phyloP scores from a whole-genome alignment of 2,888 invertebrate species.

The Gastrophysa polygoni region DNA sequence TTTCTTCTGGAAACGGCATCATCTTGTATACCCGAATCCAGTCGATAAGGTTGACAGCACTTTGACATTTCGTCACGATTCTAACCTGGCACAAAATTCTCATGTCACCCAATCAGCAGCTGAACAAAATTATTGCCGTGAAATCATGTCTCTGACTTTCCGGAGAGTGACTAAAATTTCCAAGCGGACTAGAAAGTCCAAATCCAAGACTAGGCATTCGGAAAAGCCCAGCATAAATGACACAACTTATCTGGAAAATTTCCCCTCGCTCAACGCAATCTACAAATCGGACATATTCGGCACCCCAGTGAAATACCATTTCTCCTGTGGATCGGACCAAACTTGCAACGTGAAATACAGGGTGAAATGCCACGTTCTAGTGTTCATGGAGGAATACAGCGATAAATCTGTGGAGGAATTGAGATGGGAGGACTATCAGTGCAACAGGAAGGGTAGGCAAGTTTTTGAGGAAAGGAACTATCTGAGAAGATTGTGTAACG shows the following conservation, averaged over 20 bases:
- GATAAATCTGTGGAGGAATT: conserved; percentile 36
- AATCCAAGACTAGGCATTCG: conserved; percentile 15
- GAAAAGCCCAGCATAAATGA: conserved; percentile 4
- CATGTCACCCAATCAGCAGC: neutral
- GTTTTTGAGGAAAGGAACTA: conserved; percentile 30
- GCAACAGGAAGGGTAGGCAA: conserved; percentile 23
- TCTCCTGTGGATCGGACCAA: conserved; percentile 24
- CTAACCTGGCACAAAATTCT: neutral
- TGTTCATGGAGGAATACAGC: conserved; percentile 32
- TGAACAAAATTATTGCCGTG: conserved; percentile 11
- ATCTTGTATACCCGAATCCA: no score
- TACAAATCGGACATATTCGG: conserved; percentile 30
- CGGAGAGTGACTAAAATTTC: conserved; percentile 31
- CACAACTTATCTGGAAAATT: conserved; percentile 18
- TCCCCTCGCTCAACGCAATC: conserved; percentile 30
- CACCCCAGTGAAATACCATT: conserved; percentile 27
- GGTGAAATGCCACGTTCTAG: conserved; percentile 25
- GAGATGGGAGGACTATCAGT: conserved; percentile 35
- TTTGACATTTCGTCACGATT: conserved; percentile 3
- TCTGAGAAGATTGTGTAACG: conserved; percentile 21
- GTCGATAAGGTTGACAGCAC: neutral
- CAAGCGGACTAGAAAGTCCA: conserved; percentile 21
- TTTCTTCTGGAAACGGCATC: no score
- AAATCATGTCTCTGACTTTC: conserved; percentile 33
- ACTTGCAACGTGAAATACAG: conserved; percentile 18